A percentile compares a stretch with the other conserved stretches of the same genome.
phyloP scores from a whole-genome alignment of 2,888 invertebrate species.

The Acronicta leporina region DNA sequence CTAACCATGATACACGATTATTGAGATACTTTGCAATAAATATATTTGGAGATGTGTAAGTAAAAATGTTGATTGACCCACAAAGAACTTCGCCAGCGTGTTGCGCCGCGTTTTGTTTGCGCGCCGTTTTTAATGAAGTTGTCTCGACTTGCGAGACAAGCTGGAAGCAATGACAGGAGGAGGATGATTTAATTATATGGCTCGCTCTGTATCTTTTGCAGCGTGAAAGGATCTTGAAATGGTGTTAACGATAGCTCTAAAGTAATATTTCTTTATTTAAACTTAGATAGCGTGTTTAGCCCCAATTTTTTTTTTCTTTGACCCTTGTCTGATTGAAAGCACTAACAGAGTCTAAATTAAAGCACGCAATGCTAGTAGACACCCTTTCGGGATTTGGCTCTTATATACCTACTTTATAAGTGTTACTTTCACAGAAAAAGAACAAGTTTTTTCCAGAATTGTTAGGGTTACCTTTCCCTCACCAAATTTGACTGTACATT shows the following conservation, averaged over 20 bases:
- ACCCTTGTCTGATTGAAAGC: too few species aligned
- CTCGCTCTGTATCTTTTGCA: conserved; percentile 6
- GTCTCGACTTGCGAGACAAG: neutral
- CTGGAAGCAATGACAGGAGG: conserved; percentile 1
- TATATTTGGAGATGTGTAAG: neutral
- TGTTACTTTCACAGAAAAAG: too few species aligned
- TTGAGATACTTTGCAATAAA: neutral
- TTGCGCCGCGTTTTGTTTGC: neutral
- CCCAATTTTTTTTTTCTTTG: too few species aligned
- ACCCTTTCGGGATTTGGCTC: too few species aligned
- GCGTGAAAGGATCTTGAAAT: conserved; percentile 10
- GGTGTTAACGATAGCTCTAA: neutral
- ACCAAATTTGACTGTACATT: neutral
- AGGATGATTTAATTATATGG: conserved; percentile 17
- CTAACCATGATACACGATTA: too few species aligned
- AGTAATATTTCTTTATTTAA: neutral
- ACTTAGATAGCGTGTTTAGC: neutral
- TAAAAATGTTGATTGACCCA: conserved; percentile 15
- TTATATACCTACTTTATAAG: too few species aligned
- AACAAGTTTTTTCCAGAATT: neutral
- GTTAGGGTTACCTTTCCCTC: neutral
- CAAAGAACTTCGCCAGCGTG: conserved; percentile 9
- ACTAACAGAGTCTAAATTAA: too few species aligned
- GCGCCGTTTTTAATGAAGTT: conserved; percentile 18
- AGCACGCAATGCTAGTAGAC: too few species aligned